phyloP scores from a whole-genome alignment of 1,140 invertebrate genomes.

The Sycobia sp. region DNA sequence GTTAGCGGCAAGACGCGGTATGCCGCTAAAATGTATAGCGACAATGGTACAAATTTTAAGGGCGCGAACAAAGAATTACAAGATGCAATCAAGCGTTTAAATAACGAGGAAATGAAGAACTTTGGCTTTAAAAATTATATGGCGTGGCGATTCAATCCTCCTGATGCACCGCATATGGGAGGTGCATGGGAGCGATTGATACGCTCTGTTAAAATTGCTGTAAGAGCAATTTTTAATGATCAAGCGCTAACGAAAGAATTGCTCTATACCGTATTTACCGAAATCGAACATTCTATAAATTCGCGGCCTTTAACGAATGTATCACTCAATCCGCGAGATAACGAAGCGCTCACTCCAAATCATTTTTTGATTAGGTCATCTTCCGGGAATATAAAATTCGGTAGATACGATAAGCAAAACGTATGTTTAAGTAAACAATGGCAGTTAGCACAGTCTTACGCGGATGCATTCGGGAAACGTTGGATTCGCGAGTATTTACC shows the following conservation, averaged over 20 bases:
- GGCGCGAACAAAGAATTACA: constrained; percentile 18
- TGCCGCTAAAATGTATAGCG: constrained; percentile 4
- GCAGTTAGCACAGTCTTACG: background rate
- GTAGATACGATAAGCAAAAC: background rate
- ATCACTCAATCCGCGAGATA: background rate
- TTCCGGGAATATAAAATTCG: background rate
- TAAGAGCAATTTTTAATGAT: background rate
- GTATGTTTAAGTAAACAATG: background rate
- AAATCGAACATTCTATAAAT: constrained; percentile 14
- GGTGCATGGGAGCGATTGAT: constrained; percentile 41
- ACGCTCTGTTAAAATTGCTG: constrained; percentile 36
- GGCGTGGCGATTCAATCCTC: constrained; percentile 45
- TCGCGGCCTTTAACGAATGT: background rate
- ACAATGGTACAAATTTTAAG: constrained; percentile 22
- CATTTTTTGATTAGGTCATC: constrained; percentile 46
- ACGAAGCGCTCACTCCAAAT: constrained; percentile 40
- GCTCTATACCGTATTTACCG: background rate
- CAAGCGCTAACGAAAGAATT: background rate
- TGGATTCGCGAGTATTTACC: constrained; percentile 29
- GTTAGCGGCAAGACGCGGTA: constrained; percentile 12
- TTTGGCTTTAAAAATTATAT: background rate
- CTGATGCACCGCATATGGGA: background rate
- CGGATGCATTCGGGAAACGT: constrained; percentile 6
- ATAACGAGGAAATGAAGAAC: background rate
- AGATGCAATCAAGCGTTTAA: background rate